Evolutionary conservation across 2,888 invertebrate species (phyloP).

Genomic region (Altica lythri): DNA sequence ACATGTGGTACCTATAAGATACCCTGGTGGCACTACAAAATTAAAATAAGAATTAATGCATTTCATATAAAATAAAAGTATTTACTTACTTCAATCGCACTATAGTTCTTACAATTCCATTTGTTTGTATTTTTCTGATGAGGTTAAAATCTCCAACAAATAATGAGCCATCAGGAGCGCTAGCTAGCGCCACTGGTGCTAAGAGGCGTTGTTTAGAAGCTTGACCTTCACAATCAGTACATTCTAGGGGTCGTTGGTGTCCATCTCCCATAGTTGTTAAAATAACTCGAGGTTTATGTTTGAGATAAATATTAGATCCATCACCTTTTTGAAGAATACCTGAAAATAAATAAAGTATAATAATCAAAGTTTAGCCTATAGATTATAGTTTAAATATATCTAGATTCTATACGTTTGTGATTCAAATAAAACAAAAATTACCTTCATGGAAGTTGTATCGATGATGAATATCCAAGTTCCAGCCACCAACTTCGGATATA

Average conservation of each 20-base stretch:
- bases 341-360: too few species aligned
- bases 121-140: slow-evolving; percentile 83
- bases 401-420: too few species aligned
- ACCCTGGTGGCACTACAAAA: slow-evolving; percentile 84
- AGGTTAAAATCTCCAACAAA: slow-evolving; percentile 96
- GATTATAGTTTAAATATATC: too few species aligned
- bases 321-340: slow-evolving; percentile 97
- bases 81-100: slow-evolving; percentile 78
- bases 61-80: background rate
- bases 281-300: slow-evolving; percentile 89
- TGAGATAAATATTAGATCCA: slow-evolving; percentile 92
- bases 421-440: slow-evolving; percentile 51
- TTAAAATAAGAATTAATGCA: slow-evolving; percentile 35
- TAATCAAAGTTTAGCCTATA: too few species aligned
- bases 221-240: slow-evolving; percentile 78
- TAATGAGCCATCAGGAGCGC: slow-evolving; percentile 90
- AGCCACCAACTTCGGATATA: slow-evolving; percentile 95
- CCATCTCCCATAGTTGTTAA: slow-evolving; percentile 91
- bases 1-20: slow-evolving; percentile 96
- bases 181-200: slow-evolving; percentile 90
- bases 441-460: slow-evolving; percentile 98
- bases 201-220: slow-evolving; percentile 81
- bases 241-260: slow-evolving; percentile 84
- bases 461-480: slow-evolving; percentile 98
- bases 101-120: slow-evolving; percentile 80